Evolutionary conservation across 2,113 vertebrate species (phyloP), one percentile per base, ranked within the genome.

Genomic region (Gobio gobio): DNA sequence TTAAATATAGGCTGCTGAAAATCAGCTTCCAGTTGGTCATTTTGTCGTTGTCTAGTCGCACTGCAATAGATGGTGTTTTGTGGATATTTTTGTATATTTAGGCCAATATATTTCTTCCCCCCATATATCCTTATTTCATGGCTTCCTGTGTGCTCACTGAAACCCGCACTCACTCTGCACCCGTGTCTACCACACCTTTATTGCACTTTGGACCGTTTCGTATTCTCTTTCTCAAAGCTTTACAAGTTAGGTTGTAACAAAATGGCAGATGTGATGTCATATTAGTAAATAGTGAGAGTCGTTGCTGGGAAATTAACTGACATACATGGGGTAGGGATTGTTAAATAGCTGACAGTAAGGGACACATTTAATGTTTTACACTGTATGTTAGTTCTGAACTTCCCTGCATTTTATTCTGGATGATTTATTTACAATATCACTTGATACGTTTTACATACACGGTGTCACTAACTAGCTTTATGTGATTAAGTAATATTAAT

Each of bases 21-120:
- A 43, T 76, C 26, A 22, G 10, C 54, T 84, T 88, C 84, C 76
- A 76, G 36, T 45, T 80, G 7, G 74, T 74, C 82, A 84, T 86
- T 84, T 83, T 72, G 3, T 63, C 47, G 24, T 13, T 54, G 26
- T 79, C 24, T 58, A 40, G 26, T 72, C 20, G 5, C 45, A 36
- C 24, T n/a, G 10, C 20, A 68, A 54, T 51, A 73, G 29, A 72
- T n/a, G 12, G 9, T 43, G 80, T 14, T 82, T 12, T 20, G 16
- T 0, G 1, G 22, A 61, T 29, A 24, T 14, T 59, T 16, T 47
- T 47, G 12, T 47, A 47, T 45, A 43, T 9, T 8, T 45, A 45
- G 43, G 43, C 2, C 5, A 22, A 20, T 49, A 80, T 5, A 26
- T 77, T 2, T 78, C 26, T 54, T 18, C 4, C 22, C 22, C 10